Base-by-base conservation (phyloP, 1,140 invertebrate genomes). In the Caenorhabditis tropicalis region DNA sequence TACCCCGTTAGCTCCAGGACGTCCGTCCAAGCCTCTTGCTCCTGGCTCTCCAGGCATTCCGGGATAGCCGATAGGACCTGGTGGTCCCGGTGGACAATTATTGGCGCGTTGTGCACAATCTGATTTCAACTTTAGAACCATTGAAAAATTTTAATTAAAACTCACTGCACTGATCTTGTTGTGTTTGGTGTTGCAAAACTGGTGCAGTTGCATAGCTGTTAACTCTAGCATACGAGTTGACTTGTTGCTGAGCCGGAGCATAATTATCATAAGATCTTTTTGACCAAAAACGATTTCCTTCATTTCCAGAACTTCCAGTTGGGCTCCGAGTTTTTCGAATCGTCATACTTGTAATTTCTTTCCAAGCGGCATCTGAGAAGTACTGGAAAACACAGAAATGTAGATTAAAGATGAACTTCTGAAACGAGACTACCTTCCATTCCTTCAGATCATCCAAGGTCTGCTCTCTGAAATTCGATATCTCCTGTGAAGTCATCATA, bases 281-380 rank as follows among this genome's bases (percentile, higher is more conserved):
- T 1, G 85, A 5, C 56, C 70, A 56, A 39, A 74, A 53, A 36
- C 79, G 16, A 24, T 86, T 29, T 39, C 36, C 85, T 6, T 60
- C 29, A 46, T 36, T 43, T 65, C 85, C 60, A 21, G 31, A 7
- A 24, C 65, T 81, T 9, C 85, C 84, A 33, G 33, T 15, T n/a
- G 21, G n/a, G n/a, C 74, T 49, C 48, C 49, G 65, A 51, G 82
- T 43, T 74, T 83, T 79, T 49, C 83, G 31, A 16, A 86, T 51
- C 24, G 87, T 88, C 16, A 88, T 36, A 9, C 36, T 43, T 15
- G 88, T 86, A 48, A 87, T 81, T 36, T 60, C 87, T 46, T 88
- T 87, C 87, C 87, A 87, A 10, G 87, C 87, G 27, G 89, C 87
- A 29, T 87, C 87, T 2, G 87, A 81, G 15, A 87, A 31, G 29